Base-by-base conservation (phyloP, 2,888 invertebrate genomes). In the Antheraea assamensis region DNA sequence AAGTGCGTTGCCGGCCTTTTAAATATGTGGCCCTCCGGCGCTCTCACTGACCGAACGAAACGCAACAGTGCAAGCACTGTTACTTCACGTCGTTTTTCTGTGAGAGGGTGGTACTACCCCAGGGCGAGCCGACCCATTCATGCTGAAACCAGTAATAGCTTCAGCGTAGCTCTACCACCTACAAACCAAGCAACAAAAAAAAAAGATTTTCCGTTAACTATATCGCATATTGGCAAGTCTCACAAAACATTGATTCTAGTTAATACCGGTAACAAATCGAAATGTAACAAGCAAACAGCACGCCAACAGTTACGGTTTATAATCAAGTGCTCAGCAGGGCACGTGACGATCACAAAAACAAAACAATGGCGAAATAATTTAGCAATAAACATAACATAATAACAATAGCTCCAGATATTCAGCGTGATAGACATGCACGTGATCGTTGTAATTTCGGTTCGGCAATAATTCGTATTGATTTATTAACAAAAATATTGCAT, bases 301-400 rank as follows among this genome's bases (percentile, higher is more conserved):
- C 30, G 17, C 27, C 15, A 64, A 64, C 30, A 64, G 61, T 64
- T 64, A 30, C 27, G 17, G 61, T 30, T 27, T 27, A 21, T 17
- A 64, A 61, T 64, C 61, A 30, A 64, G 30, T 64, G 61, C 27
- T 30, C 61, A 64, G 61, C 30, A 30, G 27, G 17, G 61, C 61
- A 64, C 61, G 61, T 64, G 61, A 64, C 61, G 15, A 30, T 30
- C 61, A 64, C 19, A 64, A 64, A 64, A 64, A 64, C 61, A 15
- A 64, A 24, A 64, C 61, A 64, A 64, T 64, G 61, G 27, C 27
- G 61, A 64, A 64, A 64, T 64, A 27, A 30, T 64, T 64, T 30
- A 30, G 30, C 61, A 64, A 64, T 30, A 42, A 42, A 42, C 2
- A 42, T 42, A 42, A 42, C 2, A 58, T 8, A 58, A n/a, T 58